These are phyloP conservation scores for Oxyscelio sp. DNA, from an alignment of 2,888 invertebrate species.

Conservation along the genomic window DNA sequence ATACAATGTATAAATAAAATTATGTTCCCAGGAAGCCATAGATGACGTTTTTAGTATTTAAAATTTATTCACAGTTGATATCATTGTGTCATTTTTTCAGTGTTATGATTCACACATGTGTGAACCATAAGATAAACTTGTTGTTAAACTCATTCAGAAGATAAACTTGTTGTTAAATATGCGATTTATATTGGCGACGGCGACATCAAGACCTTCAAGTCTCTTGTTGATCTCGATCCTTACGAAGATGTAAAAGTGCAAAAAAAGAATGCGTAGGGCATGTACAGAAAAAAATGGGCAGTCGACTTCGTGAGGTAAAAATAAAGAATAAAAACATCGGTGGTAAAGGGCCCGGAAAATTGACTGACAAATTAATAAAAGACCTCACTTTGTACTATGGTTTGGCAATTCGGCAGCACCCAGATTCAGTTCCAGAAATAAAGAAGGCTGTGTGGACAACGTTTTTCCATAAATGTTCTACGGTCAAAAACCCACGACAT, in stretches of 20 bases:
- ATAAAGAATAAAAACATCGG: background rate
- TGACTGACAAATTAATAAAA: background rate
- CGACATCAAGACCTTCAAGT: background rate
- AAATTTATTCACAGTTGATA: background rate
- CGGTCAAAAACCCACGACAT: background rate
- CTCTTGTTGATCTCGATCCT: background rate
- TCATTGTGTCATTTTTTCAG: too few species aligned
- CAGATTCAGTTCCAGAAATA: background rate
- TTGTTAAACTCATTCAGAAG: background rate
- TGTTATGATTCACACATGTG: too few species aligned
- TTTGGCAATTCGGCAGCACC: background rate
- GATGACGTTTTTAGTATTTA: background rate
- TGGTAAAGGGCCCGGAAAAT: background rate
- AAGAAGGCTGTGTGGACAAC: background rate
- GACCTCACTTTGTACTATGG: constrained; percentile 5
- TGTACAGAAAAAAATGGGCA: too few species aligned
- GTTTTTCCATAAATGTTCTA: background rate
- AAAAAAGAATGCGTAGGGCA: too few species aligned
- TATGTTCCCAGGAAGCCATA: background rate
- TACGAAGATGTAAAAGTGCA: background rate
- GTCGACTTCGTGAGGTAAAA: too few species aligned
- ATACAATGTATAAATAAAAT: background rate
- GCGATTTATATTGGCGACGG: background rate
- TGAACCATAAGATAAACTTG: too few species aligned
- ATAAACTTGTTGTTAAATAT: background rate